These are phyloP conservation scores for Aphyosemion australe DNA, from an alignment of 2,113 vertebrate genomes.

Conservation along the genomic window DNA sequence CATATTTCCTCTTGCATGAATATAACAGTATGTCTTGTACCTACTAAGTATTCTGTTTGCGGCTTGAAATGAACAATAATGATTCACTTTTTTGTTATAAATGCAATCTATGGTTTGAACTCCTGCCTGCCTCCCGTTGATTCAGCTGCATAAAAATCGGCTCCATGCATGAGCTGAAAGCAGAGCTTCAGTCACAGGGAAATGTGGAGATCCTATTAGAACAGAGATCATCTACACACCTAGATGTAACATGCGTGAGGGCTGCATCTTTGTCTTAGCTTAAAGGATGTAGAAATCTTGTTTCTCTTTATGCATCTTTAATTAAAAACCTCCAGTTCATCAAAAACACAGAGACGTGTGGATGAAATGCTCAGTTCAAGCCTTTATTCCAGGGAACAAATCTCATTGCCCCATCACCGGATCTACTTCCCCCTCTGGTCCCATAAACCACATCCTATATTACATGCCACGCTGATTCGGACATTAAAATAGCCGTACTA, in stretches of 20 bases:
- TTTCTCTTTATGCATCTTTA: not conserved
- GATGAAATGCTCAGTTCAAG: slow-evolving; percentile 35
- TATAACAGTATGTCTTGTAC: slow-evolving; percentile 35
- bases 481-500: slow-evolving; percentile 50
- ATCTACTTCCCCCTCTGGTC: slow-evolving; percentile 58
- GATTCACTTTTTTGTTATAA: slow-evolving; percentile 47
- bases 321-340: slow-evolving; percentile 3
- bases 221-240: slow-evolving; percentile 9
- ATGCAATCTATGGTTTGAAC: slow-evolving; percentile 63
- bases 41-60: slow-evolving; percentile 39
- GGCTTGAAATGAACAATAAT: slow-evolving; percentile 55
- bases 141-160: slow-evolving; percentile 51
- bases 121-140: slow-evolving; percentile 50
- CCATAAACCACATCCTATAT: slow-evolving; percentile 59
- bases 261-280: not conserved
- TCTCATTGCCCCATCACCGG: slow-evolving; percentile 35
- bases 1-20: slow-evolving; percentile 41
- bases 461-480: slow-evolving; percentile 63
- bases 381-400: slow-evolving; percentile 24
- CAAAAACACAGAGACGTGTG: slow-evolving; percentile 4
- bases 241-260: not conserved
- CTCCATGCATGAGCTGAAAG: slow-evolving; percentile 33
- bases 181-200: slow-evolving; percentile 16
- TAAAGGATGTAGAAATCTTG: too few relatives aligned
- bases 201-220: slow-evolving; percentile 29